phyloP scores from a whole-genome alignment of 2,888 invertebrate genomes.

The Nemurella pictetii region DNA sequence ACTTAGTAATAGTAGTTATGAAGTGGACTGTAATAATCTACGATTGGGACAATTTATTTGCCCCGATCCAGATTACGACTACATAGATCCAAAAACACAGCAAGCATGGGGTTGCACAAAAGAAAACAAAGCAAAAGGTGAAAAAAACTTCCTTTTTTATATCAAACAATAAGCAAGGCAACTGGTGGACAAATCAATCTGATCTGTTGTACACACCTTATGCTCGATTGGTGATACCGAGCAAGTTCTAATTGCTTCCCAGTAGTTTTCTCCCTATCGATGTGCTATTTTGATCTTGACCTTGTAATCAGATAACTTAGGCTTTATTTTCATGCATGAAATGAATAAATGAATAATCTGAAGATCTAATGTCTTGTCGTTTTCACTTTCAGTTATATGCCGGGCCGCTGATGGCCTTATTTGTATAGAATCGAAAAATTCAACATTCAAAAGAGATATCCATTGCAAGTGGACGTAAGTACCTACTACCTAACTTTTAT shows the following conservation, averaged over 20 bases:
- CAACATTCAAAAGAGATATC: constrained; percentile 78
- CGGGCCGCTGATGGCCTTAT: constrained; percentile 79
- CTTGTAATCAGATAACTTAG: no score
- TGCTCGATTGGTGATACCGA: no score
- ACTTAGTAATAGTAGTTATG: constrained; percentile 33
- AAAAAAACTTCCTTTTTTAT: not conserved
- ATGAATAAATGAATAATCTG: no score
- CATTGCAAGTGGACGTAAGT: constrained; percentile 96
- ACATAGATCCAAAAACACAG: constrained; percentile 86
- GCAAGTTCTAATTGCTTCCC: no score
- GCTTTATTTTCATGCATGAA: no score
- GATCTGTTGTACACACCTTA: no score
- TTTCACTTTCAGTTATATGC: constrained; percentile 68
- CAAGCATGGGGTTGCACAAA: constrained; percentile 79
- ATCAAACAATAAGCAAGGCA: not conserved
- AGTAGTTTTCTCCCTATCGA: no score
- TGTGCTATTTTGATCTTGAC: no score
- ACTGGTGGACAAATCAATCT: no score
- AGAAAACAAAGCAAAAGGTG: constrained; percentile 80
- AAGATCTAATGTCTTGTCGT: no score
- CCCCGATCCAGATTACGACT: constrained; percentile 71
- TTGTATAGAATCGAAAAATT: constrained; percentile 78
- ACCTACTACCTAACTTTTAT: constrained; percentile 1
- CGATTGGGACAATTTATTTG: constrained; percentile 81
- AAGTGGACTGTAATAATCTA: constrained; percentile 71